phyloP scores from a whole-genome alignment of 2,113 vertebrate species.

The Tenrec ecaudatus region DNA sequence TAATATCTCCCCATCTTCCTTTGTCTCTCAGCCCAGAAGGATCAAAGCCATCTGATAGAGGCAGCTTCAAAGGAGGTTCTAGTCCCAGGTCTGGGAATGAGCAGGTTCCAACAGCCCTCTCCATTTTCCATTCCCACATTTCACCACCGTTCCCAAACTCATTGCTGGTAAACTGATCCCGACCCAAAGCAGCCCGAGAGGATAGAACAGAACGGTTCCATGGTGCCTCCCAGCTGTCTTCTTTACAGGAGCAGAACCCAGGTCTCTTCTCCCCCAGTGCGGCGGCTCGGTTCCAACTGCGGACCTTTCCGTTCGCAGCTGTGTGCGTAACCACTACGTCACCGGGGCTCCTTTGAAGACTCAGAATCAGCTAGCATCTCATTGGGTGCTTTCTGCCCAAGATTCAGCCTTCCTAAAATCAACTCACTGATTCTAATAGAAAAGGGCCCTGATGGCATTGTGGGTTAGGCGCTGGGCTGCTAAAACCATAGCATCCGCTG shows the following conservation, averaged over 20 bases:
- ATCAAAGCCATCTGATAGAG: constrained; percentile 66
- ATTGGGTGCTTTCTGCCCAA: neutral
- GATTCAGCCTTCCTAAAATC: neutral
- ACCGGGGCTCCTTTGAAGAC: neutral
- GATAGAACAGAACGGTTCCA: neutral
- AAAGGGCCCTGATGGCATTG: too few relatives aligned
- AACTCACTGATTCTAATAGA: neutral
- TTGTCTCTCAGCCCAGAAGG: constrained; percentile 56
- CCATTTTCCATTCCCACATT: neutral
- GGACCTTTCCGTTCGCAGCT: neutral
- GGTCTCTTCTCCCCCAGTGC: neutral
- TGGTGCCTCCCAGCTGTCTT: neutral
- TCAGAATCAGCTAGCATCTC: neutral
- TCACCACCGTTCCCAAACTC: neutral
- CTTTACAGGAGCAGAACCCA: neutral
- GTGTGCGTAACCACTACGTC: neutral
- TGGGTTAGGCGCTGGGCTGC: too few relatives aligned
- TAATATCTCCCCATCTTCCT: constrained; percentile 42
- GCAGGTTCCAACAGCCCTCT: neutral
- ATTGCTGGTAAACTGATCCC: neutral
- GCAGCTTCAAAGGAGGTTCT: constrained; percentile 54
- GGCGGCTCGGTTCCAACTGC: neutral
- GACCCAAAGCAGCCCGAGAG: neutral
- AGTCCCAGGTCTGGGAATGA: neutral
- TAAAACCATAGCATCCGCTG: too few relatives aligned